phyloP scores from a whole-genome alignment of 2,113 vertebrate species.

The Cichladusa arquata region DNA sequence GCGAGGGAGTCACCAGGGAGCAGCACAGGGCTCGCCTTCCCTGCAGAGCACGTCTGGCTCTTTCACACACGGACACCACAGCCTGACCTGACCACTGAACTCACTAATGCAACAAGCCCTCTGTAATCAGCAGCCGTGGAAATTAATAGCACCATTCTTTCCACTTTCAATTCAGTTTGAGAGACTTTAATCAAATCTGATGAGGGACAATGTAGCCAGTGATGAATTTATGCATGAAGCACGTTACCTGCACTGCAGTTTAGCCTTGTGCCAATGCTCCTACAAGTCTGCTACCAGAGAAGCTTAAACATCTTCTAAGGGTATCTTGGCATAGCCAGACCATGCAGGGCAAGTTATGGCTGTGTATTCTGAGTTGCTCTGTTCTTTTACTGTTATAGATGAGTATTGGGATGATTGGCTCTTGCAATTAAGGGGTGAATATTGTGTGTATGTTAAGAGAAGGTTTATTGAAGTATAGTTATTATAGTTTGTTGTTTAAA shows the following conservation, averaged over 20 bases:
- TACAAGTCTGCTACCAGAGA: neutral
- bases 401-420: too few relatives aligned
- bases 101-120: neutral
- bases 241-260: neutral
- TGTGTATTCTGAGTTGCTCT: neutral
- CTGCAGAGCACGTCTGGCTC: rapidly evolving
- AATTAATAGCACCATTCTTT: neutral
- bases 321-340: neutral
- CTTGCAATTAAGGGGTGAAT: too few relatives aligned
- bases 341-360: neutral
- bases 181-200: neutral
- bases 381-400: neutral
- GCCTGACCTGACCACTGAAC: neutral
- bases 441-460: too few relatives aligned
- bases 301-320: neutral
- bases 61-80: rapidly evolving
- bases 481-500: too few relatives aligned
- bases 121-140: neutral
- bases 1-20: neutral
- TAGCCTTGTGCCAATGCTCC: neutral
- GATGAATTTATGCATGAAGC: neutral
- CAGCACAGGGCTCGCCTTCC: neutral
- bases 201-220: neutral
- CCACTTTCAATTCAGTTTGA: neutral
- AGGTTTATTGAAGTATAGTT: too few relatives aligned